Percentiles rank a stretch among this genome's conserved stretches.
Conservation (phyloP, 2,113 vertebrate genomes). For the Phaethon lepturus region DNA sequence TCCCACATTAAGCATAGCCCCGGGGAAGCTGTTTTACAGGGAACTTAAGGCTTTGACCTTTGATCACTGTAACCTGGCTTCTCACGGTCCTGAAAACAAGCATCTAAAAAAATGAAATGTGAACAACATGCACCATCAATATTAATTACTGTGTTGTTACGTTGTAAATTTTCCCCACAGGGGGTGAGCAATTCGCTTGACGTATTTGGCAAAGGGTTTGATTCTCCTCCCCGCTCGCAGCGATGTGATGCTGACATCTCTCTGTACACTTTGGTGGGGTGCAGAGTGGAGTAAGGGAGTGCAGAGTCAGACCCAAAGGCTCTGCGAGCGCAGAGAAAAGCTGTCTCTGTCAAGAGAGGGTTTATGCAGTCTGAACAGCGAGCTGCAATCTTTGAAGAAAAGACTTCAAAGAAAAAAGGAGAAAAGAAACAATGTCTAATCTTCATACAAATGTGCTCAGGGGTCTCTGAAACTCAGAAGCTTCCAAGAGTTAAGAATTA, state of each 20-base stretch:
- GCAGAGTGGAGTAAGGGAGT: neutral
- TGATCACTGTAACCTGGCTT: constrained; percentile 26
- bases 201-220: neutral
- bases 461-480: constrained; percentile 69
- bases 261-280: neutral
- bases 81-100: neutral
- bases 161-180: constrained; percentile 32
- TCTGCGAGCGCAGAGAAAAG: constrained; percentile 43
- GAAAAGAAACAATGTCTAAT: constrained; percentile 80
- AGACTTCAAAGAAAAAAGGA: constrained; percentile 75
- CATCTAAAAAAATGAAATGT: constrained; percentile 33
- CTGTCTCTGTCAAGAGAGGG: constrained; percentile 25
- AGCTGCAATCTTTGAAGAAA: constrained; percentile 74
- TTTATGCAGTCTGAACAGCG: constrained; percentile 53
- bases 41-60: constrained; percentile 28
- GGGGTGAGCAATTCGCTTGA: constrained; percentile 2
- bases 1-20: neutral
- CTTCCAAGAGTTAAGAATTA: constrained; percentile 79
- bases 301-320: neutral
- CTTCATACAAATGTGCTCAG: constrained; percentile 75
- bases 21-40: constrained; percentile 33
- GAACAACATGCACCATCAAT: constrained; percentile 6
- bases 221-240: neutral
- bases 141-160: constrained; percentile 38
- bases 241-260: neutral